Evolutionary conservation across 2,113 vertebrate species (phyloP), one percentile per base, ranked within the genome.

Genomic region (Atrichornis clamosus): DNA sequence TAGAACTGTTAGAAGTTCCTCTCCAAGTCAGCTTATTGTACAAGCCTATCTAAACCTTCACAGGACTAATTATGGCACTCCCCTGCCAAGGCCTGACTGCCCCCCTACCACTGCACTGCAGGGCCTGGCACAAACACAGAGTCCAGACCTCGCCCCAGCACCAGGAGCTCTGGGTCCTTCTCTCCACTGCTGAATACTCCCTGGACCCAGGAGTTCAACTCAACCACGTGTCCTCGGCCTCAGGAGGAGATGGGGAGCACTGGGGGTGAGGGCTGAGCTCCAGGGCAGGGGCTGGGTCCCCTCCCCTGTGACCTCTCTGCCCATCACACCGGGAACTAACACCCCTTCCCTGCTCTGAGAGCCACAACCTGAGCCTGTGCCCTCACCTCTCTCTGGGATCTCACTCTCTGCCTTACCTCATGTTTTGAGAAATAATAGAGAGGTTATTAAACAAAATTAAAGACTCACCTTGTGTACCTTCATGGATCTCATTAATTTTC

Each of bases 61-160:
- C 18, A 42, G 55, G 21, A 28, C 28, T 49, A 63, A 60, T 55
- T 6, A 28, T 1, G 15, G 78, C 68, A 6, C 5, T 12, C 15
- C 6, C 4, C 37, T 87, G 33, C 52, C 4, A 5, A 4, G 3
- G 2, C 1, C 35, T 8, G 5, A 47, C 4, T 8, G 4, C 5
- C 24, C 27, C 30, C 19, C 32, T 3, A 1, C 3, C 42, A 1
- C 11, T 2, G 15, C 46, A 1, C 13, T 2, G 47, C 24, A 7
- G 46, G 1, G 18, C 22, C 17, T 2, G 4, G 53, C 35, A 58
- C 53, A 39, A 30, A 49, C n/a, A 6, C n/a, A 37, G 13, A n/a
- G 52, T n/a, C 19, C 65, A 41, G 68, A 10, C 2, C 60, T 35
- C 9, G 32, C 1, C 49, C 26, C 63, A 19, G 64, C 18, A 28